Base-by-base conservation (phyloP, 2,113 vertebrate species). In the Baryphthengus martii region DNA sequence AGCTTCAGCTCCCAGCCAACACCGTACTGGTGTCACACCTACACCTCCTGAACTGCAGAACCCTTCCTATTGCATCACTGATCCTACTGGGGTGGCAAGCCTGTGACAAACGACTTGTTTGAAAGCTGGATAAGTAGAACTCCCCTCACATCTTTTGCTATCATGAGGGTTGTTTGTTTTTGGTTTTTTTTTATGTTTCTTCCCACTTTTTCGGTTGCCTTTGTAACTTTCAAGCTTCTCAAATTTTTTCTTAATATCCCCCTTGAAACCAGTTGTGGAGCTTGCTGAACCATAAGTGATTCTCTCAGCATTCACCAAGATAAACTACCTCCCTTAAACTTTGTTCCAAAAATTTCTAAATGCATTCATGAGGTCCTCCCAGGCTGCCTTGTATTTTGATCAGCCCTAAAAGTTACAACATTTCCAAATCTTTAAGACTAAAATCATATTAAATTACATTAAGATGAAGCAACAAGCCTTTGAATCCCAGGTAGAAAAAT, bases 361-460 rank as follows among this genome's bases (percentile, higher is more conserved):
- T 24, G 15, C 3, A 0, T 63, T 59, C 66, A 68, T 23, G 21
- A 96, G 19, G n/a, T 71, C 35, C 40, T 74, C 86, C 28, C 61
- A 93, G 76, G 18, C 40, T 59, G 11, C 35, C 26, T 56, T 55
- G 13, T 55, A 23, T 67, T 95, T 90, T 89, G 50, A 74, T 56
- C 55, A 77, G 18, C 39, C 49, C 50, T 39, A n/a, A 63, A 90
- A 89, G 28, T 80, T 93, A 53, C n/a, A 87, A n/a, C 44, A 50
- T 88, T 95, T 96, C 80, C 49, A 95, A 85, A 93, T 79, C 62
- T 56, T 77, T 56, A 88, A 91, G 68, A 74, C 33, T 31, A 61
- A 92, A 95, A 49, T 61, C 28, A 29, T 39, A 39, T 68, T 72
- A 84, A 79, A 20, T 62, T 73, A 68, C 65, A 85, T 59, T 81